phyloP scores from a whole-genome alignment of 2,888 invertebrate genomes.

The Scaptomyza flava region DNA sequence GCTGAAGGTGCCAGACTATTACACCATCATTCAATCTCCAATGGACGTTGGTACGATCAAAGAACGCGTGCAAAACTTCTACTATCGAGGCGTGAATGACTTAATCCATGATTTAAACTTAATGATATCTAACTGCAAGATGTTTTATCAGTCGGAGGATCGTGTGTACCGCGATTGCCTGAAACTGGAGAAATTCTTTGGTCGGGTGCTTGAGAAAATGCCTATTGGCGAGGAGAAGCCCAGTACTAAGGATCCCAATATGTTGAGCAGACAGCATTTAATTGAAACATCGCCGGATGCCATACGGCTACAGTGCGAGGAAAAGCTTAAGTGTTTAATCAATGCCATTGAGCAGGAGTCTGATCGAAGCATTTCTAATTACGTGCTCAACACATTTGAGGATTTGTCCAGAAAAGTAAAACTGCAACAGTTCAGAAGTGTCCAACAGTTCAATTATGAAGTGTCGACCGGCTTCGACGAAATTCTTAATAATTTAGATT shows the following conservation, averaged over 20 bases:
- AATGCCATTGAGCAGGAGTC: conserved; percentile 5
- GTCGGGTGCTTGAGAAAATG: conserved; percentile 36
- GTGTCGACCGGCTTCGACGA: not conserved
- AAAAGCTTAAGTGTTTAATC: conserved; percentile 16
- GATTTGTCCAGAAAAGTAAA: not conserved
- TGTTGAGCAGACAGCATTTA: conserved; percentile 9
- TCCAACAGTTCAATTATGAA: not conserved
- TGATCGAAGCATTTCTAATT: not conserved
- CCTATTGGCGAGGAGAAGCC: conserved; percentile 39
- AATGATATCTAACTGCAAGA: conserved; percentile 37
- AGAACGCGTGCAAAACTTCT: conserved; percentile 42
- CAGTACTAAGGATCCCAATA: conserved; percentile 38
- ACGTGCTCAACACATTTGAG: not conserved
- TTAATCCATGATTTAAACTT: conserved; percentile 32
- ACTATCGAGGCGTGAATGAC: conserved; percentile 25
- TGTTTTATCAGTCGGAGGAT: conserved; percentile 13
- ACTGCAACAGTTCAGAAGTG: not conserved
- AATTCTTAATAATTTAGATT: not conserved
- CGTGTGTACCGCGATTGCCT: conserved; percentile 32
- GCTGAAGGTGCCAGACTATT: conserved; percentile 29
- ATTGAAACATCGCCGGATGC: conserved; percentile 10
- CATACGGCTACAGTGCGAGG: conserved; percentile 32
- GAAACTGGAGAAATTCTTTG: conserved; percentile 44
- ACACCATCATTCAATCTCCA: conserved; percentile 18
- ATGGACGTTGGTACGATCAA: conserved; percentile 53